Evolutionary conservation across 1,140 invertebrate species (phyloP).

Genomic region (Diachasma alloeum): DNA sequence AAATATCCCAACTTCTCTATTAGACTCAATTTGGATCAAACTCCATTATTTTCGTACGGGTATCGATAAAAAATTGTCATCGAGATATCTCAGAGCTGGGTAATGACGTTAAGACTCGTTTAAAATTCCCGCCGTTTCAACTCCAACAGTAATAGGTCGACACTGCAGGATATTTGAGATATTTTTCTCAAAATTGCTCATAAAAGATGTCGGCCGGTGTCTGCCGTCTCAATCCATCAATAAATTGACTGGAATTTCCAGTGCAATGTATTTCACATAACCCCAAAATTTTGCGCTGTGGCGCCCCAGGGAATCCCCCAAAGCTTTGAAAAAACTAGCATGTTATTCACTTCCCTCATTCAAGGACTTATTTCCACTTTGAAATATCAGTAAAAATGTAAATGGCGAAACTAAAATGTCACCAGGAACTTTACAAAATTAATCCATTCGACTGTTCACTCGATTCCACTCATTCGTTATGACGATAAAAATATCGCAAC

Average conservation of each 20-base stretch:
- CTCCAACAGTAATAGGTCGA: not conserved
- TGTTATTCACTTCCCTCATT: not conserved
- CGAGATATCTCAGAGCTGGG: not conserved
- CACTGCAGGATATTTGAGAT: not conserved
- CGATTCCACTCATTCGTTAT: not conserved
- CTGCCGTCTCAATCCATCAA: too few species aligned
- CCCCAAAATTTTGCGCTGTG: too few species aligned
- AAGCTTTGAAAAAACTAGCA: not conserved
- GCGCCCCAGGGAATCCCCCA: not conserved
- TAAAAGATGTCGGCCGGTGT: too few species aligned
- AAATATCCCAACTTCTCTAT: not conserved
- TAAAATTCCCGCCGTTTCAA: not conserved
- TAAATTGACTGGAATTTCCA: not conserved
- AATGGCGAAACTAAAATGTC: not conserved
- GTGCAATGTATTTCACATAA: not conserved
- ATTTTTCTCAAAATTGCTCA: not conserved
- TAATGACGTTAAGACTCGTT: not conserved
- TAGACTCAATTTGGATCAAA: not conserved
- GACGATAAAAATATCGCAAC: not conserved
- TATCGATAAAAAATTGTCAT: not conserved
- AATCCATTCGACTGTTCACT: conserved; percentile 15
- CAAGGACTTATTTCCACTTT: not conserved
- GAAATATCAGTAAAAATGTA: not conserved
- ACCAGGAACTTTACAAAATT: not conserved
- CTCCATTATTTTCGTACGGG: not conserved